Evolutionary conservation across 2,888 invertebrate species (phyloP).

Genomic region (Sinohyriopsis cumingii): DNA sequence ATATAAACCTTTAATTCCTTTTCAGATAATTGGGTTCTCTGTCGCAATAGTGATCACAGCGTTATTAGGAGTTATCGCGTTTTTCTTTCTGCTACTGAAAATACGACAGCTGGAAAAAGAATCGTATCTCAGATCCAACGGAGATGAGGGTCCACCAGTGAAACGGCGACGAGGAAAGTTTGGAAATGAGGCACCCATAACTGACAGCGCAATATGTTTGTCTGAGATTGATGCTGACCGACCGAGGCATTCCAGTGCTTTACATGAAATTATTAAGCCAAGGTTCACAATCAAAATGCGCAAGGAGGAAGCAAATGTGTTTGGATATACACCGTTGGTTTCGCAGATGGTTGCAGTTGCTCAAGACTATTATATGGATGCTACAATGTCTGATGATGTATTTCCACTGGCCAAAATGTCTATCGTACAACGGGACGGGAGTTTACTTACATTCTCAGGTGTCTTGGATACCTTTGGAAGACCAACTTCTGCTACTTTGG

Average conservation of each 20-base stretch:
- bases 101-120: conserved; percentile 21
- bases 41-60: conserved; percentile 16
- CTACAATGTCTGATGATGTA: conserved; percentile 10
- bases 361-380: conserved; percentile 23
- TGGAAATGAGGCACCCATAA: neutral
- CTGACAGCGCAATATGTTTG: conserved; percentile 25
- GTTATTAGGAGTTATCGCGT: conserved; percentile 3
- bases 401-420: conserved; percentile 29
- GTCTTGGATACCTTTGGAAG: conserved; percentile 12
- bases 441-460: neutral
- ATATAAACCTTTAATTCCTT: neutral
- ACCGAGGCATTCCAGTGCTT: neutral
- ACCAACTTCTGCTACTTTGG: conserved; percentile 32
- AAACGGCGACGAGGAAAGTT: neutral
- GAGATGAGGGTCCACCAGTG: neutral
- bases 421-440: conserved; percentile 12
- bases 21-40: conserved; percentile 17
- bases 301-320: conserved; percentile 23
- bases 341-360: conserved; percentile 26
- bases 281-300: conserved; percentile 17
- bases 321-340: conserved; percentile 19
- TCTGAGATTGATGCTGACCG: conserved; percentile 10
- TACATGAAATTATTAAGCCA: conserved; percentile 5
- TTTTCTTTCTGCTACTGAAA: conserved; percentile 15
- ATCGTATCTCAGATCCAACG: conserved; percentile 14